Evolutionary conservation across 2,113 vertebrate species (phyloP).

Genomic region (Aleadryas rufinucha): DNA sequence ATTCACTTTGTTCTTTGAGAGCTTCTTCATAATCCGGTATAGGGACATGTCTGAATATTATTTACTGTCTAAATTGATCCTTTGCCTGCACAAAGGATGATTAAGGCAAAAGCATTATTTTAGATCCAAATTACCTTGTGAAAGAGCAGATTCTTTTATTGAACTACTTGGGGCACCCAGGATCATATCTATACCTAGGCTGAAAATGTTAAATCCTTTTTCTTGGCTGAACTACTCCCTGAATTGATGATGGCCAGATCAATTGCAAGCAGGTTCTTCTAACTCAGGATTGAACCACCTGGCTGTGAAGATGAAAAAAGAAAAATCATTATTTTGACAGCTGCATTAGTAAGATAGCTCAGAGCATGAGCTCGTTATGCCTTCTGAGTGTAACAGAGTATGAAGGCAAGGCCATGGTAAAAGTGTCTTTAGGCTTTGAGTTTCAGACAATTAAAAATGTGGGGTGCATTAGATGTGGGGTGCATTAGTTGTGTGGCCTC

Average conservation of each 20-base stretch:
- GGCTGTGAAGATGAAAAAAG: neutral
- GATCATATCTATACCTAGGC: neutral
- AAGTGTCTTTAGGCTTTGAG: neutral
- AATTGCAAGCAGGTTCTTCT: neutral
- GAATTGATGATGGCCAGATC: neutral
- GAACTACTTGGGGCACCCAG: neutral
- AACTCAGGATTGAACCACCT: neutral
- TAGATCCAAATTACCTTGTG: neutral
- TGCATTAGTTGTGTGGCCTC: neutral
- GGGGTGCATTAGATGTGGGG: neutral
- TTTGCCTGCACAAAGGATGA: neutral
- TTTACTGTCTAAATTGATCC: neutral
- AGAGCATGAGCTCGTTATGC: neutral
- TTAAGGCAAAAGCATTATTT: neutral
- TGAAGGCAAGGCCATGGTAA: neutral
- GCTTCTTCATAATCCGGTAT: neutral
- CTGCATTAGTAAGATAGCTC: neutral
- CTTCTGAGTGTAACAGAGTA: neutral
- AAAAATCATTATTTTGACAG: neutral
- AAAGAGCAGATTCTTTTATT: neutral
- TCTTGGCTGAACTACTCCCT: neutral
- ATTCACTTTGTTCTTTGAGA: neutral
- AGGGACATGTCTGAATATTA: neutral
- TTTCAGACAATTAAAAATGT: neutral
- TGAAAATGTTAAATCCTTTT: neutral